phyloP scores from a whole-genome alignment of 2,888 invertebrate species.

The Venustoraphidia nigricollis region DNA sequence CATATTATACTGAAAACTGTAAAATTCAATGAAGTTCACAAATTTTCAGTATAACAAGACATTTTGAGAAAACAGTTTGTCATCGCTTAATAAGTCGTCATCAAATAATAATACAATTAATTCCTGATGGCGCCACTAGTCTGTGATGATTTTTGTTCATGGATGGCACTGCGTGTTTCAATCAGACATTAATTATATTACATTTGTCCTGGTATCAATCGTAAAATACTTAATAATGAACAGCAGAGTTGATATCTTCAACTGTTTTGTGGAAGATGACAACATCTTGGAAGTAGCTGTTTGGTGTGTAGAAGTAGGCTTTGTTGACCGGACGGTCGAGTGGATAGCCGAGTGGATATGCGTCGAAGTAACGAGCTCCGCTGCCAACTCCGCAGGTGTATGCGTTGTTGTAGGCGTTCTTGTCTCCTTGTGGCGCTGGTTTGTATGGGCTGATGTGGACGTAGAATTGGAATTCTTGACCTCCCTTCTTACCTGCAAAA shows the following conservation, averaged over 20 bases:
- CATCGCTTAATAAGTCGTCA: no score
- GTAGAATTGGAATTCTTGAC: constrained; percentile 46
- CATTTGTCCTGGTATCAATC: no score
- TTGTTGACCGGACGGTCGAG: constrained; percentile 44
- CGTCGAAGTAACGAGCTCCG: constrained; percentile 38
- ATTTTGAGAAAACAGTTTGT: no score
- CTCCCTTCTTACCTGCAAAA: constrained; percentile 28
- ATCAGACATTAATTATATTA: no score
- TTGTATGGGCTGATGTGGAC: constrained; percentile 32
- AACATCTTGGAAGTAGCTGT: constrained; percentile 44
- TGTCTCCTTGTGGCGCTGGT: constrained; percentile 18
- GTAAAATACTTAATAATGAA: not conserved
- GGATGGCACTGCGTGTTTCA: no score
- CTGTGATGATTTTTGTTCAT: no score
- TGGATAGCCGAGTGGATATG: constrained; percentile 37
- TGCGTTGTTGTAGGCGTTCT: constrained; percentile 28
- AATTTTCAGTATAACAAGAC: no score
- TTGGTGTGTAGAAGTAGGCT: constrained; percentile 38
- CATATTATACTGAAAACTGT: no score
- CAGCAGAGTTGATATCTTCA: constrained; percentile 12
- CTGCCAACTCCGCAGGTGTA: constrained; percentile 36
- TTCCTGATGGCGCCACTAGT: no score
- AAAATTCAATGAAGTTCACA: no score
- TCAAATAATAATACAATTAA: no score
- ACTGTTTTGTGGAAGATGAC: constrained; percentile 41